These are phyloP conservation scores for Isotomurus palustris DNA, from an alignment of 2,888 invertebrate species.

Conservation along the genomic window DNA sequence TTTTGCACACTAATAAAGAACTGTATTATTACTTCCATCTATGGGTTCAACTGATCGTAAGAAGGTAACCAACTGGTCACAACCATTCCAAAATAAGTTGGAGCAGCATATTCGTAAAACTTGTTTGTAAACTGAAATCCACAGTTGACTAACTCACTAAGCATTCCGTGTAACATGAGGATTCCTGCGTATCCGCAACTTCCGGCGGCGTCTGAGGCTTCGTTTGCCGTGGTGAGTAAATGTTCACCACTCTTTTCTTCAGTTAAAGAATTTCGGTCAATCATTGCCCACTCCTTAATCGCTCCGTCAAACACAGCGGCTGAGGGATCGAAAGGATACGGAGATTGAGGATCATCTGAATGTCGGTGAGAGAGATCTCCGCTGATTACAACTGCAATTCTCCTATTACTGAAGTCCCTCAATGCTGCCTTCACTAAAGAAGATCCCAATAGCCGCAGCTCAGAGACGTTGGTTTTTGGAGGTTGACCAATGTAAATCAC, in stretches of 20 bases:
- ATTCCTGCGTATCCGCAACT: slow-evolving; percentile 35
- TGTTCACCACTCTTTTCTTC: slow-evolving; percentile 4
- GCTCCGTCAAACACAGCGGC: slow-evolving; percentile 11
- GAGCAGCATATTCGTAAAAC: slow-evolving; percentile 21
- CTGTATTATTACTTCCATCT: no score
- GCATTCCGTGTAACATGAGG: slow-evolving; percentile 28
- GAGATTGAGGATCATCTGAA: slow-evolving; percentile 18
- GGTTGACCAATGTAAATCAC: slow-evolving; percentile 27
- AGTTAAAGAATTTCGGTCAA: slow-evolving; percentile 9
- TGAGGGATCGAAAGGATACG: slow-evolving; percentile 13
- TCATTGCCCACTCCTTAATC: slow-evolving; percentile 26
- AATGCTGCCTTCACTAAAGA: slow-evolving; percentile 10
- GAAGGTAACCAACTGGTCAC: slow-evolving; percentile 21
- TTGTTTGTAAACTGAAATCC: slow-evolving; percentile 6
- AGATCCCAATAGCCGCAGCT: slow-evolving; percentile 14
- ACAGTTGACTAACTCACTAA: slow-evolving; percentile 14
- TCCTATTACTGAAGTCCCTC: slow-evolving; percentile 12
- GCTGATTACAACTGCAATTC: slow-evolving; percentile 30
- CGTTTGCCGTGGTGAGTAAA: slow-evolving; percentile 18
- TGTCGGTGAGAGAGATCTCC: slow-evolving; percentile 35
- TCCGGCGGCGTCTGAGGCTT: slow-evolving; percentile 10
- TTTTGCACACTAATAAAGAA: no score
- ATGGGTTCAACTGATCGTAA: no score
- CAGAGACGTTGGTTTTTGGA: neutral
- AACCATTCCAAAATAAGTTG: slow-evolving; percentile 34